Percentiles rank a stretch among this genome's conserved stretches.
Evolutionary conservation across 2,888 invertebrate species (phyloP).

Genomic region (Drosophila anceps): DNA sequence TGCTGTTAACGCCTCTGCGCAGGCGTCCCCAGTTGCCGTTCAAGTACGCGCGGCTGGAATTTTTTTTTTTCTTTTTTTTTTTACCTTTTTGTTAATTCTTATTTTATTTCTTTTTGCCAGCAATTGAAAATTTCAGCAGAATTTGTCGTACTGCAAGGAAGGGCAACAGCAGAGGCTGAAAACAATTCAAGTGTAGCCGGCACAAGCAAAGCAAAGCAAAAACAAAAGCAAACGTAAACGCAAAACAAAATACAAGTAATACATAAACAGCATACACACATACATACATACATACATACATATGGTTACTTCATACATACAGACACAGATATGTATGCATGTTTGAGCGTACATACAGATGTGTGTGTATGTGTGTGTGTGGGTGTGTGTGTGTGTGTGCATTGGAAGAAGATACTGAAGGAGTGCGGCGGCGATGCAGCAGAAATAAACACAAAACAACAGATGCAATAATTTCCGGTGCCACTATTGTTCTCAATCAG

Average conservation of each 20-base stretch:
- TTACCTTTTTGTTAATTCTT: neutral
- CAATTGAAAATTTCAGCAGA: conserved; percentile 53
- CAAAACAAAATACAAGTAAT: conserved; percentile 29
- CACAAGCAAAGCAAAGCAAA: conserved; percentile 35
- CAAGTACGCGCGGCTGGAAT: conserved; percentile 16
- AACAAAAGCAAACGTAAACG: conserved; percentile 28
- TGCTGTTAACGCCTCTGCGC: conserved; percentile 46
- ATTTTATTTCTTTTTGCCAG: conserved; percentile 36
- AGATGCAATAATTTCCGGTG: conserved; percentile 77
- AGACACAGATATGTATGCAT: neutral
- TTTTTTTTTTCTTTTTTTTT: neutral
- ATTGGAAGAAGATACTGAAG: conserved; percentile 27
- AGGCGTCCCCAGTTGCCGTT: conserved; percentile 38
- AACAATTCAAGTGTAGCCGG: conserved; percentile 66
- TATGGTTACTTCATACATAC: neutral
- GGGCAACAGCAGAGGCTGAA: conserved; percentile 25
- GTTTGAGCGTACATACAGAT: too few relatives aligned
- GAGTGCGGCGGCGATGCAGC: conserved; percentile 22
- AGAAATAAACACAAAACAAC: conserved; percentile 64
- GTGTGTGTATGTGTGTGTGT: neutral
- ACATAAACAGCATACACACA: conserved; percentile 2
- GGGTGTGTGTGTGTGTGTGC: conserved; percentile 5
- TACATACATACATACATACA: neutral
- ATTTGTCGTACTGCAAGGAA: conserved; percentile 24
- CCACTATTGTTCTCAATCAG: conserved; percentile 75